phyloP scores from a whole-genome alignment of 2,888 invertebrate species.

The Deilephila elpenor region DNA sequence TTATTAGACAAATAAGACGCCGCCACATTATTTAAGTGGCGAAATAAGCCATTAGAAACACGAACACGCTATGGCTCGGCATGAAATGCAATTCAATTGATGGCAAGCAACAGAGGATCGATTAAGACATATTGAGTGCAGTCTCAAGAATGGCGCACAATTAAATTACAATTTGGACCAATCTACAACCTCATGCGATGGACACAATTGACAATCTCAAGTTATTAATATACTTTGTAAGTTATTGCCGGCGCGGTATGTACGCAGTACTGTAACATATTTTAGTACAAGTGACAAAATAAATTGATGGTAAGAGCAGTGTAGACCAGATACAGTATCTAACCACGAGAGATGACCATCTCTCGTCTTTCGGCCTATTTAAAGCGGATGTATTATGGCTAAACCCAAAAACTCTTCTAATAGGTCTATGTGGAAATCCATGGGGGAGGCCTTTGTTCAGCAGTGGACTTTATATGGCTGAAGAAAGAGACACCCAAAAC shows the following conservation, averaged over 20 bases:
- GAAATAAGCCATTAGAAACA: background rate
- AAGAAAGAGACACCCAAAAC: too few relatives aligned
- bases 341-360: too few relatives aligned
- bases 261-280: background rate
- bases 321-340: too few relatives aligned
- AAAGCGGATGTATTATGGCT: too few relatives aligned
- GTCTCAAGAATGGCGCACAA: background rate
- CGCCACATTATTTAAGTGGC: background rate
- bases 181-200: background rate
- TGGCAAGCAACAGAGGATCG: background rate
- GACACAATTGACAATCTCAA: background rate
- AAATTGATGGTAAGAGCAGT: too few relatives aligned
- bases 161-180: conserved; percentile 14
- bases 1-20: background rate
- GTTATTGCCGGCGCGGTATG: background rate
- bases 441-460: too few relatives aligned
- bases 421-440: too few relatives aligned
- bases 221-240: background rate
- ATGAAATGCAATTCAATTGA: conserved; percentile 6
- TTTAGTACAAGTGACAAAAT: too few relatives aligned
- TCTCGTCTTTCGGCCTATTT: too few relatives aligned
- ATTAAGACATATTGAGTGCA: conserved; percentile 15
- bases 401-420: too few relatives aligned
- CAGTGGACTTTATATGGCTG: too few relatives aligned
- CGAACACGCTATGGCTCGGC: background rate